Percentiles rank a stretch among this genome's conserved stretches.
phyloP scores from a whole-genome alignment of 2,888 invertebrate species.

The Harpagoxenus sublaevis region DNA sequence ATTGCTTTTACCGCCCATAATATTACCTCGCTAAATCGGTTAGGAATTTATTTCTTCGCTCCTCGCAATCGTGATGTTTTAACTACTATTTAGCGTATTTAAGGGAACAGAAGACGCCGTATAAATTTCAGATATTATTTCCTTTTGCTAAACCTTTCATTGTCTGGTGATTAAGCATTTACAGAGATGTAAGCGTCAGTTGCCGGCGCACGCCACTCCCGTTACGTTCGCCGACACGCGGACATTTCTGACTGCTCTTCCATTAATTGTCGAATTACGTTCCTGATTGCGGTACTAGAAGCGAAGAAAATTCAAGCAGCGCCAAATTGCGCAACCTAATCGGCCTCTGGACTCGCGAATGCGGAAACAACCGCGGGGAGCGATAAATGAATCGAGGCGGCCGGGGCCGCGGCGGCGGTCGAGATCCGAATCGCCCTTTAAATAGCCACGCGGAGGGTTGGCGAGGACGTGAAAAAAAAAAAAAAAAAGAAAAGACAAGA shows the following conservation, averaged over 20 bases:
- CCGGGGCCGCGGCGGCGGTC: constrained; percentile 21
- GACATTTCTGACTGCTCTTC: constrained; percentile 3
- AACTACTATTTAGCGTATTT: not conserved
- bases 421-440: constrained; percentile 64
- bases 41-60: not conserved
- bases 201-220: not conserved
- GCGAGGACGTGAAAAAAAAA: constrained; percentile 44
- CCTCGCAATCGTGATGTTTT: not conserved
- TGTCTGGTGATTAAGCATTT: constrained; percentile 8
- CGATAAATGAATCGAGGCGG: constrained; percentile 49
- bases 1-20: not conserved
- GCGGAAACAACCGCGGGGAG: not conserved
- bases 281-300: not conserved
- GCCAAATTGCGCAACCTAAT: constrained; percentile 41
- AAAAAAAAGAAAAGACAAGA: not conserved
- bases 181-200: constrained; percentile 2
- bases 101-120: not conserved
- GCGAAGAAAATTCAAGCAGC: constrained; percentile 27
- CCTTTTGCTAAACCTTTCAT: constrained; percentile 1
- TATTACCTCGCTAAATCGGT: not conserved
- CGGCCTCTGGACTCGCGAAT: constrained; percentile 18
- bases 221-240: not conserved
- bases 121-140: constrained; percentile 4
- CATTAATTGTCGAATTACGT: constrained; percentile 27
- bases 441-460: constrained; percentile 57